Evolutionary conservation across 1,140 invertebrate species (phyloP), one percentile per base, ranked within the genome.

Genomic region (Eupeodes corollae): DNA sequence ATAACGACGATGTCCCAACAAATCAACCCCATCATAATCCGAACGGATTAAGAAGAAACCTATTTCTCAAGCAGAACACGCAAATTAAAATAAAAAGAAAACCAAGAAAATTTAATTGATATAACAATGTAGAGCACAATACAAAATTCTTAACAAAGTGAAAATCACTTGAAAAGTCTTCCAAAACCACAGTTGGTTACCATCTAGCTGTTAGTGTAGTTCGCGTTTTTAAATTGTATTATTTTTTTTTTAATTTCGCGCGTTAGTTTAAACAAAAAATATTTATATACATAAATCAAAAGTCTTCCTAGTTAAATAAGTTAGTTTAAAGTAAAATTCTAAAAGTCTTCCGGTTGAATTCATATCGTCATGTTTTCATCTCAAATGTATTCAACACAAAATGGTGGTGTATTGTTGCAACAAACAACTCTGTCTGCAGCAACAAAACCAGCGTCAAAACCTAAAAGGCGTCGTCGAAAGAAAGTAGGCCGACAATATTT

Each of bases 81-180:
- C 21, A 26, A 26, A 26, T 26, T 5, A 26, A 26, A 26, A 26
- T 26, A 5, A 26, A 26, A 26, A 26, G 21, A 26, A 26, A 26
- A 26, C 21, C 21, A 26, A 26, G 21, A 26, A 26, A 26, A 26
- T 26, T 26, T 26, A 26, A 26, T 26, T 26, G 35, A 14, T 38
- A 38, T 8, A 13, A 38, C 10, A 44, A 10, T 5, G 18, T 30
- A 40, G 10, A 19, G 19, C 30, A 40, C 13, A 11, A 26, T 31
- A 30, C 35, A 49, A 49, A n/a, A 45, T 41, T 32, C 35, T 44
- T 34, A 39, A 48, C 47, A 59, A 59, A 56, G 53, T 56, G 63
- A 64, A 64, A 64, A 64, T 64, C 61, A 64, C 61, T 64, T 53
- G 64, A 54, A 50, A 60, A 64, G 61, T 64, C 61, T 64, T 64